A percentile compares a stretch with the other conserved stretches of the same genome.
These are phyloP conservation scores for Archips crataeganus DNA, from an alignment of 2,888 invertebrate genomes.

Conservation along the genomic window DNA sequence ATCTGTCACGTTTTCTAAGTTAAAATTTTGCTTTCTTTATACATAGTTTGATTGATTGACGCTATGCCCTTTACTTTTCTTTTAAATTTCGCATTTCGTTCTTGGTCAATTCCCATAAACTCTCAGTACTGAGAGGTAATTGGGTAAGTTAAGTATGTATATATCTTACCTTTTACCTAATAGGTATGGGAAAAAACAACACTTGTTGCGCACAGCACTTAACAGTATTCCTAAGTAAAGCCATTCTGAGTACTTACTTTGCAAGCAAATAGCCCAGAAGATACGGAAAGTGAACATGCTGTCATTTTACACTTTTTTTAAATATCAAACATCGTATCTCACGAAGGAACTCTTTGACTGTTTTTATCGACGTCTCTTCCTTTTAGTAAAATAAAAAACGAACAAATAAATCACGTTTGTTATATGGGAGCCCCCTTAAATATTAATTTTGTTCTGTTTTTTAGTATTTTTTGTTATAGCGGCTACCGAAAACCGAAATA, in stretches of 20 bases:
- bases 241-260: neutral
- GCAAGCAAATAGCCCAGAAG: constrained; percentile 15
- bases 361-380: neutral
- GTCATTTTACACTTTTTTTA: constrained; percentile 22
- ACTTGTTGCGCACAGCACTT: constrained; percentile 16
- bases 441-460: no score
- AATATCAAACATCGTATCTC: constrained; percentile 14
- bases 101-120: no score
- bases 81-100: no score
- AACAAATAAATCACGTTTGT: neutral
- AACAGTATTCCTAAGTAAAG: constrained; percentile 7
- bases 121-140: no score
- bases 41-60: no score
- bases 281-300: constrained; percentile 19
- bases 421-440: no score
- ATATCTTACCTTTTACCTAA: neutral
- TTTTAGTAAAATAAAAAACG: constrained; percentile 15
- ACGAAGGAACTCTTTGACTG: neutral
- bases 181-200: neutral
- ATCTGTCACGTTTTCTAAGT: neutral
- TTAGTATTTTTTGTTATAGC: no score
- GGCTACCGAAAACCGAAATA: no score
- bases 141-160: no score
- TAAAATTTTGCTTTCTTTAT: no score
- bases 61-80: no score